Percentiles rank a stretch among this genome's conserved stretches.
These are phyloP conservation scores for Misgurnus mizolepis DNA, from an alignment of 2,113 vertebrate species.

Conservation along the genomic window DNA sequence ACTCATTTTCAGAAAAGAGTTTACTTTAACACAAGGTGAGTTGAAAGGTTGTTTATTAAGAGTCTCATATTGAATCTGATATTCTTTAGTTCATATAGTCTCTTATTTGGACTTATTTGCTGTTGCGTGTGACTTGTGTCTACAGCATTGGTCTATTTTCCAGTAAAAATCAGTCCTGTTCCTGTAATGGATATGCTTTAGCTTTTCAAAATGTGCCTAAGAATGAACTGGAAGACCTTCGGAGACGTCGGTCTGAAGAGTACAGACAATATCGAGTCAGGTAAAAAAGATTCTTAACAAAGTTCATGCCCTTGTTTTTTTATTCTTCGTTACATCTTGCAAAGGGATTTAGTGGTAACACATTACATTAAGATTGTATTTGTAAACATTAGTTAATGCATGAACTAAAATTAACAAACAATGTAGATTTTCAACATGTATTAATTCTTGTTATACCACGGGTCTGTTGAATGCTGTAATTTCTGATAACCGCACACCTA, in stretches of 20 bases:
- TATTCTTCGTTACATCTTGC: too few species aligned
- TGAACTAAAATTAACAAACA: too few species aligned
- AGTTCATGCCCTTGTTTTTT: too few species aligned
- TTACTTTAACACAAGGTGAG: slow-evolving; percentile 9
- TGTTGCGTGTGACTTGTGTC: not conserved
- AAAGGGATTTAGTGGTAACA: too few species aligned
- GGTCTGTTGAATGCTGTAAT: too few species aligned
- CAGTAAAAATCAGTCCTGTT: slow-evolving; percentile 23
- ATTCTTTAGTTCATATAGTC: too few species aligned
- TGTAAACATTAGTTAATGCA: too few species aligned
- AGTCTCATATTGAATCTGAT: slow-evolving; percentile 1
- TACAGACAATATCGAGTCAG: slow-evolving; percentile 48
- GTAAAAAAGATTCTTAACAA: slow-evolving; percentile 19
- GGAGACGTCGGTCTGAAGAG: slow-evolving; percentile 44
- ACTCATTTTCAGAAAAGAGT: not conserved
- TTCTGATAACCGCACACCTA: too few species aligned
- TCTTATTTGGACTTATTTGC: not conserved
- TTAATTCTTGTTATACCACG: too few species aligned
- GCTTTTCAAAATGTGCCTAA: not conserved
- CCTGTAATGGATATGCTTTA: not conserved
- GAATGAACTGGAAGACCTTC: not conserved
- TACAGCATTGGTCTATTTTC: not conserved
- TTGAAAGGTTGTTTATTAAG: not conserved
- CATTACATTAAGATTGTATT: too few species aligned
- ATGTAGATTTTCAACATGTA: too few species aligned